Evolutionary conservation across 1,140 invertebrate genomes (phyloP).

Genomic region (Pseudomyrmex gracilis): DNA sequence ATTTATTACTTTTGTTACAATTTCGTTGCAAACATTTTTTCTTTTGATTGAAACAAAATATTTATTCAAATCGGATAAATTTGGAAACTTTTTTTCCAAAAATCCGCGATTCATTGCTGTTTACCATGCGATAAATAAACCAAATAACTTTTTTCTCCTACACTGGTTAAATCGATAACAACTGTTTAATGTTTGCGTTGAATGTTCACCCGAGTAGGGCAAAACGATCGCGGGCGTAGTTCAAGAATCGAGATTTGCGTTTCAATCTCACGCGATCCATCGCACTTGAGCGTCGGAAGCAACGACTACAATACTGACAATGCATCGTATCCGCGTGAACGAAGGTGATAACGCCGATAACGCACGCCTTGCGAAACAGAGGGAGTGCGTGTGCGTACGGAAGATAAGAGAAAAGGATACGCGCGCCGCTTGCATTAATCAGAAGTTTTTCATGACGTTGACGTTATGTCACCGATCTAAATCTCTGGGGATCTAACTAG

Average conservation of each 20-base stretch:
- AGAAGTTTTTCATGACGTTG: conserved; percentile 52
- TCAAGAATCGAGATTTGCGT: conserved; percentile 40
- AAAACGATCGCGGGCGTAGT: conserved; percentile 43
- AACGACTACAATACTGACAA: conserved; percentile 65
- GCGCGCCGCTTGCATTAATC: conserved; percentile 74
- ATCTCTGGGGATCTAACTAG: conserved; percentile 64
- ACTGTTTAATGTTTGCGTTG: conserved; percentile 23
- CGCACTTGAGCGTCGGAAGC: conserved; percentile 28
- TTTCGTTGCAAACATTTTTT: neutral
- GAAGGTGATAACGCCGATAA: conserved; percentile 61
- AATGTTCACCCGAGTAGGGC: conserved; percentile 27
- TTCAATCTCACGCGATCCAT: conserved; percentile 65
- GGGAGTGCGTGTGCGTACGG: conserved; percentile 56
- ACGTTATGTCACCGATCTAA: conserved; percentile 54
- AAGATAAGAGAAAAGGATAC: conserved; percentile 71
- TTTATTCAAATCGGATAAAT: neutral
- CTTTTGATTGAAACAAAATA: neutral
- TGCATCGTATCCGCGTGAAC: conserved; percentile 58
- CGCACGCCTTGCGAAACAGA: conserved; percentile 62
- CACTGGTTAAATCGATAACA: conserved; percentile 36
- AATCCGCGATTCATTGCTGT: neutral
- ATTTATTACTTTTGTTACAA: neutral
- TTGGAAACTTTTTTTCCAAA: neutral
- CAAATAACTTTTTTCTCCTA: conserved; percentile 19
- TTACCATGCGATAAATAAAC: neutral